A percentile compares a stretch with the other conserved stretches of the same genome.
Evolutionary conservation across 2,797 vertebrate genomes (phyloP).

Genomic region (Schizopygopsis malacanthus): DNA sequence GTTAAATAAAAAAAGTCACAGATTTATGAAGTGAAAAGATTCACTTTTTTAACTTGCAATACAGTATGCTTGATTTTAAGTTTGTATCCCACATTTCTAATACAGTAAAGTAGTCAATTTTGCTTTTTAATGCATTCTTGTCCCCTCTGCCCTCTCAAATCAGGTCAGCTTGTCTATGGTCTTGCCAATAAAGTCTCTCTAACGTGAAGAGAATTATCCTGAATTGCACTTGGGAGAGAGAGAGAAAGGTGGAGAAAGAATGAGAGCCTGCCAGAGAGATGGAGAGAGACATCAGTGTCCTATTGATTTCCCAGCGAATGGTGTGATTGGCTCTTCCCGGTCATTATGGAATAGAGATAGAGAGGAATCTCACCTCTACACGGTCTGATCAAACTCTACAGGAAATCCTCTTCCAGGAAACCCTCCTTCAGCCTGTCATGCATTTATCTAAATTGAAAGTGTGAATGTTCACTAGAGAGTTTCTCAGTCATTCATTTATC

Average conservation of each 20-base stretch:
- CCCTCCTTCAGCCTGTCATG: not conserved
- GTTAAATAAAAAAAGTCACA: not conserved
- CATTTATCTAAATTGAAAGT: not conserved
- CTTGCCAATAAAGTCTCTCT: constrained; percentile 39
- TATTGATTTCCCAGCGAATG: constrained; percentile 58
- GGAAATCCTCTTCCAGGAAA: constrained; percentile 42
- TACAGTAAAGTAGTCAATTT: not conserved
- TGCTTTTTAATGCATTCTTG: constrained; percentile 26
- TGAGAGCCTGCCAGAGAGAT: constrained; percentile 54
- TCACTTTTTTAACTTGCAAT: not conserved
- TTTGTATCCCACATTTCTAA: not conserved
- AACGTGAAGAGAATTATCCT: constrained; percentile 47
- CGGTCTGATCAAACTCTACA: constrained; percentile 43
- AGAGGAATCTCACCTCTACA: constrained; percentile 51
- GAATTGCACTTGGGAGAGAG: constrained; percentile 43
- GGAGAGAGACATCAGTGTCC: constrained; percentile 62
- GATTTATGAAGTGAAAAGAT: not conserved
- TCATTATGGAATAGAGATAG: constrained; percentile 48
- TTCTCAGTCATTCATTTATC: constrained; percentile 25
- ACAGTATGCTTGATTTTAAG: not conserved
- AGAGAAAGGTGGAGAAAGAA: constrained; percentile 38
- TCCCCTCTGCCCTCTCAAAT: constrained; percentile 40
- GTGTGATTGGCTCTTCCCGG: constrained; percentile 53
- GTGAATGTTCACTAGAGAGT: constrained; percentile 4
- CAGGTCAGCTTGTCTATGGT: constrained; percentile 36